Conservation (phyloP, 2,888 invertebrate species). For the Lasioglossum villosulum region DNA sequence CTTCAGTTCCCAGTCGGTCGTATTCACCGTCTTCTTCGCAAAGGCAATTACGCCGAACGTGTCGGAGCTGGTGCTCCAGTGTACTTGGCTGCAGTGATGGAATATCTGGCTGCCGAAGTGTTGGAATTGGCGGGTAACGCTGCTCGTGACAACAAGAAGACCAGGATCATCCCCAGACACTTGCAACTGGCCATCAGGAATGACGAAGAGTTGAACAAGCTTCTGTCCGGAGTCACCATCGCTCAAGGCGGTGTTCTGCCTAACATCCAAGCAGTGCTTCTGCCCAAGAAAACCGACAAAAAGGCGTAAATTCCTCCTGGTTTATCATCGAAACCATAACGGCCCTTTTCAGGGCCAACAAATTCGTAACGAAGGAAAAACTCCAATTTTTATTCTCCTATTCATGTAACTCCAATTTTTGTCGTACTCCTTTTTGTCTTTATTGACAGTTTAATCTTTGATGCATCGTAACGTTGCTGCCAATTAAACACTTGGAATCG, state of each 20-base stretch:
- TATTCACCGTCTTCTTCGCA: constrained; percentile 87
- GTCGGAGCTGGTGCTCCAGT: constrained; percentile 86
- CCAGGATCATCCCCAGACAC: constrained; percentile 82
- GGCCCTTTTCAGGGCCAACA: constrained; percentile 68
- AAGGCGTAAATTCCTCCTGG: constrained; percentile 45
- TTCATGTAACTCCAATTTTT: too few species aligned
- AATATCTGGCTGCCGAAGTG: constrained; percentile 90
- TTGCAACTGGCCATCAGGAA: constrained; percentile 90
- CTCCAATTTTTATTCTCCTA: too few species aligned
- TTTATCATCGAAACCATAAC: constrained; percentile 22
- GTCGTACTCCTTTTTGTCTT: too few species aligned
- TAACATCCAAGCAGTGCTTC: constrained; percentile 89
- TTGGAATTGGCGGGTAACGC: constrained; percentile 89
- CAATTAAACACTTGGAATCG: too few species aligned
- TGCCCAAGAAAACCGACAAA: constrained; percentile 69
- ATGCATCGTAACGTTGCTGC: too few species aligned
- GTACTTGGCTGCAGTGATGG: constrained; percentile 87
- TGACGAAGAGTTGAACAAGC: constrained; percentile 92
- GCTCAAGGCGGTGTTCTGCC: constrained; percentile 94
- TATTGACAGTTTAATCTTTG: too few species aligned
- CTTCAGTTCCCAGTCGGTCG: constrained; percentile 87
- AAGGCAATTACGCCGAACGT: constrained; percentile 88
- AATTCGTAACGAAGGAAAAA: constrained; percentile 21
- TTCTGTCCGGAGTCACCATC: constrained; percentile 91
- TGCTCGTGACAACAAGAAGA: constrained; percentile 89